These are phyloP conservation scores for Acronicta leporina DNA, from an alignment of 2,888 invertebrate genomes.

Conservation along the genomic window DNA sequence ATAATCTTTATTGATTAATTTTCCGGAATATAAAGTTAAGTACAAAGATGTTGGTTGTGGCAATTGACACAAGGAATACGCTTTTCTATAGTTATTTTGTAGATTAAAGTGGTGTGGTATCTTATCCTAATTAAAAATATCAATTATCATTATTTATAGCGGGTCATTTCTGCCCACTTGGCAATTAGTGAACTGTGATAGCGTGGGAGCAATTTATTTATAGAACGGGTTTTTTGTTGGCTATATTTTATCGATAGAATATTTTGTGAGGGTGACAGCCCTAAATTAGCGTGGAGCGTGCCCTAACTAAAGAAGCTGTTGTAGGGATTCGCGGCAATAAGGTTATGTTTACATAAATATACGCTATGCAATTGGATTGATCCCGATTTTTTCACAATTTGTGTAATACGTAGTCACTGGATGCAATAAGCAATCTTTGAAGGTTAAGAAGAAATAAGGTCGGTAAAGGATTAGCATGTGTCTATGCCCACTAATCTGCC, in stretches of 20 bases:
- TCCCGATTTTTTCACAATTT: constrained; percentile 12
- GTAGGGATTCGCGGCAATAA: constrained; percentile 65
- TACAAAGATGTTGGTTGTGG: too few species aligned
- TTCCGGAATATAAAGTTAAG: too few species aligned
- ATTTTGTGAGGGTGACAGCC: constrained; percentile 56
- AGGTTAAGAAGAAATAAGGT: background rate
- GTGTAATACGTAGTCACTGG: background rate
- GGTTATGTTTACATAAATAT: constrained; percentile 58
- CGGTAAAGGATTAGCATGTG: background rate
- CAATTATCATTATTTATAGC: constrained; percentile 4
- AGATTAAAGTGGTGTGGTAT: background rate
- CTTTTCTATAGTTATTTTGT: too few species aligned
- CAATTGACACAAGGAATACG: too few species aligned
- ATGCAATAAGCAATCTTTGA: too few species aligned
- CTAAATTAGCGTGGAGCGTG: constrained; percentile 65
- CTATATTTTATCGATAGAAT: background rate
- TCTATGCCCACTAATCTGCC: too few species aligned
- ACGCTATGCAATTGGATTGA: constrained; percentile 26
- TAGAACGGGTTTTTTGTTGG: background rate
- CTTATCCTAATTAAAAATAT: constrained; percentile 4
- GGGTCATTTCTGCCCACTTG: constrained; percentile 7
- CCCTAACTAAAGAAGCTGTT: constrained; percentile 54
- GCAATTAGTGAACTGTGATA: constrained; percentile 12
- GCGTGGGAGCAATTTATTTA: background rate
- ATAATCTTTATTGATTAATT: too few species aligned